A percentile compares a stretch with the other conserved stretches of the same genome.
These are phyloP conservation scores for Mesoligia furuncula DNA, from an alignment of 2,888 invertebrate species.

Conservation along the genomic window DNA sequence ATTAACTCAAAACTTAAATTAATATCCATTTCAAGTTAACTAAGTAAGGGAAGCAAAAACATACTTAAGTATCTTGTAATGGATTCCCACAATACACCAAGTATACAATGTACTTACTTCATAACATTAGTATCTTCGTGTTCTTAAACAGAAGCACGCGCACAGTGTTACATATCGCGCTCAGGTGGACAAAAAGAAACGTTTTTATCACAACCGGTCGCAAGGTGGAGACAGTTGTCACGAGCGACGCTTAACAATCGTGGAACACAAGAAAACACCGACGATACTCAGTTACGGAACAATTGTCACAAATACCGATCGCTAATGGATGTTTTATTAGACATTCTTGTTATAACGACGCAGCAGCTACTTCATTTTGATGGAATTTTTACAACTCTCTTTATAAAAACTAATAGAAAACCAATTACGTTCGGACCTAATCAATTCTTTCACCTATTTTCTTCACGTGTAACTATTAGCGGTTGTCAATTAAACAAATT, in stretches of 20 bases:
- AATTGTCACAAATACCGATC: constrained; percentile 70
- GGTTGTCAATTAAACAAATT: constrained; percentile 52
- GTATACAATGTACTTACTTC: constrained; percentile 1
- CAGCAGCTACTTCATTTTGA: constrained; percentile 21
- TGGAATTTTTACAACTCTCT: constrained; percentile 21
- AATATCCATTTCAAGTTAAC: constrained; percentile 21
- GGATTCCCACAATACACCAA: constrained; percentile 16
- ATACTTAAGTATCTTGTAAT: constrained; percentile 22
- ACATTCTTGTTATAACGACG: constrained; percentile 70
- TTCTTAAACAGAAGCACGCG: constrained; percentile 75
- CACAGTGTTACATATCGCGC: constrained; percentile 73
- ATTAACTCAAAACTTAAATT: constrained; percentile 13
- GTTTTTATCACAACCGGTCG: constrained; percentile 72
- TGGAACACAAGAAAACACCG: constrained; percentile 72
- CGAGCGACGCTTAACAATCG: constrained; percentile 74
- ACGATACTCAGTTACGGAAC: constrained; percentile 69
- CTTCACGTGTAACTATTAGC: constrained; percentile 37
- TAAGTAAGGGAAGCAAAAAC: constrained; percentile 9
- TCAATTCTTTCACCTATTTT: constrained; percentile 35
- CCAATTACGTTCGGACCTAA: constrained; percentile 27
- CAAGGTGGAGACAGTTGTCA: constrained; percentile 79
- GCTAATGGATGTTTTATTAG: constrained; percentile 67
- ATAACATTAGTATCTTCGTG: constrained; percentile 19
- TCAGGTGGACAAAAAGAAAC: constrained; percentile 77
- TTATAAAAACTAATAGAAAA: constrained; percentile 38